These are phyloP conservation scores for Trissolcus basalis DNA, from an alignment of 1,140 invertebrate genomes.

Conservation along the genomic window DNA sequence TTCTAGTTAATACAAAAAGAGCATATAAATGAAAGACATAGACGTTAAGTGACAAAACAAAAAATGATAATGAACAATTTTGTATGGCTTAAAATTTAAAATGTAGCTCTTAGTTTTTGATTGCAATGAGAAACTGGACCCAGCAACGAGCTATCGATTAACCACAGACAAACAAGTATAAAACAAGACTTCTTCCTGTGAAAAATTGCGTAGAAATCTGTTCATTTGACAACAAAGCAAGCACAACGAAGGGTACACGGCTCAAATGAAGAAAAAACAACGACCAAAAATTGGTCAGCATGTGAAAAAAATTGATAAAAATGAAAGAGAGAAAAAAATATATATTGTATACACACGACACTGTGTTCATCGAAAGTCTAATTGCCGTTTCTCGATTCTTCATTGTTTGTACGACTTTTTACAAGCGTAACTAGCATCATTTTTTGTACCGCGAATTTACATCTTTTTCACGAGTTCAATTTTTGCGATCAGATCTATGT, in stretches of 20 bases:
- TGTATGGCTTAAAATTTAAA: conserved; percentile 64
- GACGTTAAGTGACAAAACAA: conserved; percentile 39
- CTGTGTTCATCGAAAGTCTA: conserved; percentile 52
- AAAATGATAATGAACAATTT: conserved; percentile 52
- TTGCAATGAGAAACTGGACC: conserved; percentile 27
- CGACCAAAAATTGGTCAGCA: too few relatives aligned
- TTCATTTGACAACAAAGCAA: conserved; percentile 42
- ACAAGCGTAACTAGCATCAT: conserved; percentile 8
- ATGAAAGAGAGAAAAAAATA: neutral
- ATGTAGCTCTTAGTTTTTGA: conserved; percentile 58
- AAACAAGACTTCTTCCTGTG: conserved; percentile 35
- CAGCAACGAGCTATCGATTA: conserved; percentile 26
- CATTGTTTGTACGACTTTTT: conserved; percentile 51
- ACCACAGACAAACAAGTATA: conserved; percentile 11
- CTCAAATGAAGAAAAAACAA: conserved; percentile 2
- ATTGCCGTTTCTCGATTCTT: conserved; percentile 44
- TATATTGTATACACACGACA: conserved; percentile 22
- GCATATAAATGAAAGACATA: conserved; percentile 49
- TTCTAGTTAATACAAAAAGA: conserved; percentile 9
- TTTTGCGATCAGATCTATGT: conserved; percentile 15
- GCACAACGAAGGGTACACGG: conserved; percentile 48
- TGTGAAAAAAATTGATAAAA: conserved; percentile 6
- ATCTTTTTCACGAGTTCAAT: neutral
- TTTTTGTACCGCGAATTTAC: too few relatives aligned
- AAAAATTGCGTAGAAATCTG: conserved; percentile 48